Percentiles rank a stretch among this genome's conserved stretches.
Conservation (phyloP, 2,797 vertebrate species). For the Alca torda region DNA sequence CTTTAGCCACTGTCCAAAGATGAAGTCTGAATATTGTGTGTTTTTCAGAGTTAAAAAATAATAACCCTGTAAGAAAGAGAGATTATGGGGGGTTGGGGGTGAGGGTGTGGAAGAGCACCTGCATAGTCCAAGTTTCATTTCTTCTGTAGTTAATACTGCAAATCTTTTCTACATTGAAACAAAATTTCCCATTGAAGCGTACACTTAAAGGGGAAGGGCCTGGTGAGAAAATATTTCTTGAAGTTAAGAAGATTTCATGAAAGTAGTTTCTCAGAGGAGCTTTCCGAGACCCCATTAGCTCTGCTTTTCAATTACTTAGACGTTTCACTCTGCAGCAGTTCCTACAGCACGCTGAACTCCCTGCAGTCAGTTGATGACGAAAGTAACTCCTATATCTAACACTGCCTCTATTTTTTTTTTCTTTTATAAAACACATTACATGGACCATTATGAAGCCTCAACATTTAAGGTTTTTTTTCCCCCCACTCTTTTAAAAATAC, state of each 20-base stretch:
- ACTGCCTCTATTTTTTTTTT: not conserved
- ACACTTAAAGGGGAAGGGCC: not conserved
- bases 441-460: not conserved
- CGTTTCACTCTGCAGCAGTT: not conserved
- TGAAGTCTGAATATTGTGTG: not conserved
- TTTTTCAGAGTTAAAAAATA: not conserved
- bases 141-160: not conserved
- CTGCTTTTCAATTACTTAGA: not conserved
- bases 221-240: not conserved
- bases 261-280: not conserved
- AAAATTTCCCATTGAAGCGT: not conserved
- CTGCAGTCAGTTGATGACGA: not conserved
- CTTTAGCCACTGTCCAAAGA: not conserved
- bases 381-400: not conserved
- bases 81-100: not conserved
- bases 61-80: not conserved
- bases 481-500: not conserved
- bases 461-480: fast-evolving
- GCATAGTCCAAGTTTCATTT: not conserved
- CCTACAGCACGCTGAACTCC: not conserved
- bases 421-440: not conserved
- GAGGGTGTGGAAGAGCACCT: not conserved
- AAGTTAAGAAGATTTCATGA: not conserved
- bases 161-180: not conserved
- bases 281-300: not conserved